Evolutionary conservation across 2,113 vertebrate species (phyloP).

Genomic region (Campylorhamphus procurvoides): DNA sequence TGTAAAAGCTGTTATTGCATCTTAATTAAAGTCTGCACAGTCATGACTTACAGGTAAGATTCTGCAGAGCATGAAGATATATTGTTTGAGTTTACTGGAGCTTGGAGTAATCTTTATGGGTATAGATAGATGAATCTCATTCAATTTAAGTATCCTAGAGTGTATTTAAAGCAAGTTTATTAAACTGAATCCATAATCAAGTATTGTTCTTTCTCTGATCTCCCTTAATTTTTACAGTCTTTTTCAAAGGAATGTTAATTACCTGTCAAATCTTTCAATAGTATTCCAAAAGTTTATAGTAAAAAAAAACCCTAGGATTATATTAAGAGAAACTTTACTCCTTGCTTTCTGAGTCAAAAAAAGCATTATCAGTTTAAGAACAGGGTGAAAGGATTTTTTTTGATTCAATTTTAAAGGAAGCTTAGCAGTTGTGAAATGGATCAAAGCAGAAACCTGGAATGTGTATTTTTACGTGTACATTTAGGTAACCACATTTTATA

Average conservation of each 20-base stretch:
- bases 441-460: not conserved
- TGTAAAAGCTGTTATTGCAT: not conserved
- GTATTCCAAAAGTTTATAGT: not conserved
- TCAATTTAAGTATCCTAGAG: not conserved
- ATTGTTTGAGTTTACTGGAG: not conserved
- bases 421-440: not conserved
- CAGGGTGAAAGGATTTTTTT: not conserved
- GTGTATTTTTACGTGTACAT: not conserved
- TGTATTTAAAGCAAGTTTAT: not conserved
- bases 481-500: not conserved
- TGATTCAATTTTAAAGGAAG: not conserved
- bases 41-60: not conserved
- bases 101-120: not conserved
- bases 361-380: not conserved
- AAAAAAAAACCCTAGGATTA: not conserved
- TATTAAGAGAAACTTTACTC: not conserved
- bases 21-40: not conserved
- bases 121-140: not conserved
- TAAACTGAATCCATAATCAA: not conserved
- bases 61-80: not conserved
- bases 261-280: not conserved
- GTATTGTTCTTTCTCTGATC: not conserved
- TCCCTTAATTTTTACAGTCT: not conserved
- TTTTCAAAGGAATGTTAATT: not conserved
- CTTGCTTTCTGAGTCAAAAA: not conserved